Percentiles rank a stretch among this genome's conserved stretches.
phyloP scores from a whole-genome alignment of 64 coral and sea anemone species.

The Montipora sp. region DNA sequence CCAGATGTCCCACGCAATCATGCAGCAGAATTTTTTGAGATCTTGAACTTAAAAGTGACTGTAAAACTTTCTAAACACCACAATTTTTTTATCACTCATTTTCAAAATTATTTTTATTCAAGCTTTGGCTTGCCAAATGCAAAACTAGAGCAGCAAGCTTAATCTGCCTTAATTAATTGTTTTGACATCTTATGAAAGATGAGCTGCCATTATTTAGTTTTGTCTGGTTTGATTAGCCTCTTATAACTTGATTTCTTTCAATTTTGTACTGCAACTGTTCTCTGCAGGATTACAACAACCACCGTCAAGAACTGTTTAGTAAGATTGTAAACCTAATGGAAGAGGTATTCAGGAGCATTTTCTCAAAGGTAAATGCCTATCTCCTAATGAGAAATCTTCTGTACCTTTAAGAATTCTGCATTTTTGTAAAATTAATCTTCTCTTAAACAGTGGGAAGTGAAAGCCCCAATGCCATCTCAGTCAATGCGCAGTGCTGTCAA shows the following conservation, averaged over 20 bases:
- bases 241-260: neutral
- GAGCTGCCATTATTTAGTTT: too few relatives aligned
- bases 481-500: conserved; percentile 90
- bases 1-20: too few relatives aligned
- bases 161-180: too few relatives aligned
- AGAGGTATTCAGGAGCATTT: conserved; percentile 75
- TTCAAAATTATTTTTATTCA: too few relatives aligned
- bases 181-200: too few relatives aligned
- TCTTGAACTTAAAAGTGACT: too few relatives aligned
- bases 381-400: neutral
- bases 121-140: too few relatives aligned
- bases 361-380: conserved; percentile 75
- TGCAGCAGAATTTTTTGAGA: too few relatives aligned
- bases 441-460: conserved; percentile 87
- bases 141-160: too few relatives aligned
- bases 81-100: too few relatives aligned
- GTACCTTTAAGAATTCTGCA: neutral
- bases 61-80: too few relatives aligned
- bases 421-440: neutral
- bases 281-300: conserved; percentile 92
- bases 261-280: neutral
- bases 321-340: conserved; percentile 95
- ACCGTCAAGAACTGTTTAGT: conserved; percentile 84
- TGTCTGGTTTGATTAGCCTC: too few relatives aligned
- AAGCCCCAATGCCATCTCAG: conserved; percentile 96